Conservation (phyloP, 2,797 vertebrate species). For the Hydrocynus forskahlii region DNA sequence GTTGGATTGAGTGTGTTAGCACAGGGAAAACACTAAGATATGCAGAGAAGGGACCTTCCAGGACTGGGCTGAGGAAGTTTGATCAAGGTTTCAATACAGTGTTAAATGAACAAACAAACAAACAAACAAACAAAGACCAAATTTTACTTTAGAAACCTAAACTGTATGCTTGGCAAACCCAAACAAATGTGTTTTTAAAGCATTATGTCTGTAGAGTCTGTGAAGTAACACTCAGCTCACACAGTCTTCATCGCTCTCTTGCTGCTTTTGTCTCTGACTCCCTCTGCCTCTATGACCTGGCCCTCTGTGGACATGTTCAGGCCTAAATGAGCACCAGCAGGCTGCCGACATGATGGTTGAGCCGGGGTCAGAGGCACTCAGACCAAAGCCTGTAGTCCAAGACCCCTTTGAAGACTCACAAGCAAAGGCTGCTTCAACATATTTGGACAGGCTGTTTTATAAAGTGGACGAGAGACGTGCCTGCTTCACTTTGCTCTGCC, state of each 20-base stretch:
- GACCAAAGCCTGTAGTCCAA: background rate
- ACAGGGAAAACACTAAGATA: no score
- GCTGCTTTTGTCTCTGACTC: background rate
- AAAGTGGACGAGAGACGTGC: slow-evolving; percentile 1
- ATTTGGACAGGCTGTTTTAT: background rate
- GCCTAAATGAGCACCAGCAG: slow-evolving; percentile 23
- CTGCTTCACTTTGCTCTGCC: background rate
- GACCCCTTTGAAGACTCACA: slow-evolving; percentile 14
- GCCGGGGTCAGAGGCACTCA: background rate
- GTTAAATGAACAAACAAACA: no score
- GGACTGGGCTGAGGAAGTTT: no score
- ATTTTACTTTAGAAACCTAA: background rate
- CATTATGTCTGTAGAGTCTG: background rate
- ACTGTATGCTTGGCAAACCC: background rate
- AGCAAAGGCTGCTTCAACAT: background rate
- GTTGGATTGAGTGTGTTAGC: background rate
- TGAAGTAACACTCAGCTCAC: background rate
- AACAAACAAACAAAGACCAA: background rate
- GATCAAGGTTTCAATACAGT: no score
- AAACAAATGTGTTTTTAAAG: background rate
- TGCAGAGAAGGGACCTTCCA: no score
- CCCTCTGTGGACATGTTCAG: background rate
- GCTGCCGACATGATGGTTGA: slow-evolving; percentile 20
- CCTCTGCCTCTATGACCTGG: background rate
- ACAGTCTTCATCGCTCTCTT: background rate